Percentiles rank a stretch among this genome's conserved stretches.
Conservation (phyloP, 2,797 vertebrate species). For the Rhyacichthys aspro region DNA sequence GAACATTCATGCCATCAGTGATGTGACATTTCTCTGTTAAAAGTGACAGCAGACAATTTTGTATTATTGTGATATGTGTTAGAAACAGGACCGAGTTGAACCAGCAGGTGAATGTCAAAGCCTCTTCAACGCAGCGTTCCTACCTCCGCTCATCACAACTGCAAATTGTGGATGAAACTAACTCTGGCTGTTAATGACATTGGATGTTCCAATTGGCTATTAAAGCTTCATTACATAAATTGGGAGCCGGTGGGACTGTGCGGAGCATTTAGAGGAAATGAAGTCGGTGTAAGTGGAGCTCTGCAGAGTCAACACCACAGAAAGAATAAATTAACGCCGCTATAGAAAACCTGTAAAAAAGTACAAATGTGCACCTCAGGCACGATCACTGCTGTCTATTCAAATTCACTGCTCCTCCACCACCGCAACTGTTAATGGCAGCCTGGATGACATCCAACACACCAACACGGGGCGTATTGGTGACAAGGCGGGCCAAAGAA, state of each 20-base stretch:
- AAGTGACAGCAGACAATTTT: background rate
- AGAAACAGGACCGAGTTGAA: conserved; percentile 34
- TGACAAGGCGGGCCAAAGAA: conserved; percentile 56
- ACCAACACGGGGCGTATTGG: conserved; percentile 51
- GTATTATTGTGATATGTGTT: background rate
- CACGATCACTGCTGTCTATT: conserved; percentile 64
- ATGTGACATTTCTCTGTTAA: background rate
- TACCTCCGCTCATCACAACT: conserved; percentile 54
- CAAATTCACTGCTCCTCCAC: conserved; percentile 56
- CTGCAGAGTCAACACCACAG: conserved; percentile 64
- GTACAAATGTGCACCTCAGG: conserved; percentile 66
- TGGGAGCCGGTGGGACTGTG: conserved; percentile 67
- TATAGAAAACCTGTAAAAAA: conserved; percentile 59
- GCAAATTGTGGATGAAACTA: conserved; percentile 54
- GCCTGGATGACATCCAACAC: conserved; percentile 56
- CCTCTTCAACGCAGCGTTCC: conserved; percentile 35
- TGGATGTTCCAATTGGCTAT: conserved; percentile 74
- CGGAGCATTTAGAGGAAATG: conserved; percentile 72
- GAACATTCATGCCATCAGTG: background rate
- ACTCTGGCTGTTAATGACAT: conserved; percentile 70
- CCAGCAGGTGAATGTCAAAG: conserved; percentile 63
- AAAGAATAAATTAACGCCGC: conserved; percentile 63
- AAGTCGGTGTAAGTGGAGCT: conserved; percentile 63
- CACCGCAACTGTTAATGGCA: conserved; percentile 60
- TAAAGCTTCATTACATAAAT: conserved; percentile 79